Evolutionary conservation across 2,797 vertebrate species (phyloP).

Genomic region (Semotilus atromaculatus): DNA sequence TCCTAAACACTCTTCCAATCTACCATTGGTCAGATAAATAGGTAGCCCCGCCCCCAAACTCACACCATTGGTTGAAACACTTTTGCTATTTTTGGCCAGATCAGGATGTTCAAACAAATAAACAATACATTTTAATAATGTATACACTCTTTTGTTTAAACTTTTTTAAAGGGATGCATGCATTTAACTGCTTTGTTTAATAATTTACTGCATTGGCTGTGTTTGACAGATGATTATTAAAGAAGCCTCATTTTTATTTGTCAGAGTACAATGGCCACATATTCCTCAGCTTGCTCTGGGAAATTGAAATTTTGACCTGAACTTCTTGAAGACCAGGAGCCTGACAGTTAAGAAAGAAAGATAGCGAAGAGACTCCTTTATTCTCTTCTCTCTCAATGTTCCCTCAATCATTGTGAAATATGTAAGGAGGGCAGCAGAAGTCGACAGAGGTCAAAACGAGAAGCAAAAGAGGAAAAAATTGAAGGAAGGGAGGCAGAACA

Average conservation of each 20-base stretch:
- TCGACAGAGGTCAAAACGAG: constrained; percentile 40
- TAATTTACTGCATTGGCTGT: not conserved
- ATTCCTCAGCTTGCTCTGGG: constrained; percentile 15
- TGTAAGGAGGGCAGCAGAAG: constrained; percentile 29
- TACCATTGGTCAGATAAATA: not conserved
- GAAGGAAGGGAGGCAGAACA: constrained; percentile 16
- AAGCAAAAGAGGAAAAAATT: constrained; percentile 28
- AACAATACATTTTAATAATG: not conserved
- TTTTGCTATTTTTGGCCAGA: not conserved
- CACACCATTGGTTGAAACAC: not conserved
- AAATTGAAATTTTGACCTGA: constrained; percentile 37
- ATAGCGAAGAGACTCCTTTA: constrained; percentile 41
- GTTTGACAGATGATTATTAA: constrained; percentile 11
- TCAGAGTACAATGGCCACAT: constrained; percentile 7
- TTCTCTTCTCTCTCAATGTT: constrained; percentile 33
- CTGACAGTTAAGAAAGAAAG: constrained; percentile 26
- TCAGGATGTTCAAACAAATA: not conserved
- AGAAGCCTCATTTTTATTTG: constrained; percentile 19
- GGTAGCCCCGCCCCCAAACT: not conserved
- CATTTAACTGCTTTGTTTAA: constrained; percentile 18
- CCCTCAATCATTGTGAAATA: constrained; percentile 51
- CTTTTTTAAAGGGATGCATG: not conserved
- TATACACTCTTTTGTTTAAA: not conserved
- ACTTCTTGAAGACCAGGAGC: constrained; percentile 15
- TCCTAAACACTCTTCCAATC: not conserved